Evolutionary conservation across 2,797 vertebrate species (phyloP), one percentile per base, ranked within the genome.

Genomic region (Pygocentrus nattereri): DNA sequence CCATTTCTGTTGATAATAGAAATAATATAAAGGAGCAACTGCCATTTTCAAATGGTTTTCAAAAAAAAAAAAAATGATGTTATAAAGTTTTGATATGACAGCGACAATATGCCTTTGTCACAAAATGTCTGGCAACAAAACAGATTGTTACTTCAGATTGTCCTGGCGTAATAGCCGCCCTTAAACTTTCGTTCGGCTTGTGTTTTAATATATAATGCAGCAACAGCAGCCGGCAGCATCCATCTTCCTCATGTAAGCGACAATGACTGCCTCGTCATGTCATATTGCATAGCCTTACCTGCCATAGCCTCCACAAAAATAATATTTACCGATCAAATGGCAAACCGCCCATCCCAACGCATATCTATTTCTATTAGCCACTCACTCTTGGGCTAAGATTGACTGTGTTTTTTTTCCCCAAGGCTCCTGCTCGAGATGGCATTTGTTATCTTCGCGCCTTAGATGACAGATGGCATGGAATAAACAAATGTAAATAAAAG

Each of bases 201-300:
- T 23, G 44, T 71, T 23, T 13, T 25, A 16, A 31, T 56, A 41
- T 27, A 47, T 80, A 79, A 89, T 71, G 41, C 11, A 1, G 56
- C 77, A 13, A 30, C 18, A 65, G 85, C 84, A 87, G 85, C 13
- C 6, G 56, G 56, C 72, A 64, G 81, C 85, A 92, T 91, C 88
- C 89, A 88, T 94, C 90, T 91, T 92, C 81, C 89, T 91, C 84
- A 88, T 78, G 58, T 87, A 82, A 81, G 88, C 83, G 89, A 92
- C 90, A 90, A 86, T 76, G 82, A 88, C 87, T 68, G 81, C 82
- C 81, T 88, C 81, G 56, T 80, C 69, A 74, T 83, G 87, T 90
- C 88, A 87, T 73, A 61, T 85, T 85, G 83, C 27, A 3, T 15
- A 58, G 84, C 82, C 84, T 85, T 84, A 89, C 90, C 89, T 90